Evolutionary conservation across 2,888 invertebrate species (phyloP), one percentile per base, ranked within the genome.

Genomic region (Conus canariensis): DNA sequence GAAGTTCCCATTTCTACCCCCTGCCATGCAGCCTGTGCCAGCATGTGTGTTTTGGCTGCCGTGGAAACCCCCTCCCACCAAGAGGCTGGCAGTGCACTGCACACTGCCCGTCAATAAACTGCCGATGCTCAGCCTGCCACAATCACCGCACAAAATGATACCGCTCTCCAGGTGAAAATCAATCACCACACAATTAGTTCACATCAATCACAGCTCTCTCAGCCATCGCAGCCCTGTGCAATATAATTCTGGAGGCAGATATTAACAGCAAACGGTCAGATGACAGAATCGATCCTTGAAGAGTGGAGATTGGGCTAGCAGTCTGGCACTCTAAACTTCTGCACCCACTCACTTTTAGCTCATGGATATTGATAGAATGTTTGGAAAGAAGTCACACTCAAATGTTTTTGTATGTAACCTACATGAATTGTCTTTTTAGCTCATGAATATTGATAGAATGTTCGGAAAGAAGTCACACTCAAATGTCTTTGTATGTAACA

Each of bases 151-250:
- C 87, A 87, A 87, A 87, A 30, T 74, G 87, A 56, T 25, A 45
- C 74, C 16, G 74, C 74, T 87, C 74, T 7, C 12, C 64, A 14
- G 64, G 64, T 10, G 64, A 83, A 88, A 88, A 88, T 88, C 88
- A 88, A 88, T 88, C 64, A 9, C 14, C 22, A n/a, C 67, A 83
- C 82, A 88, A 88, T 88, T 88, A 88, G 88, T 88, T 45, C 64
- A 7, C 67, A 88, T 88, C 88, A 67, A 88, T 77, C 74, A 77
- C 7, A 19, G 74, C 59, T 80, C 60, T 25, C 58, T 7, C 77
- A 88, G 45, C 77, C 45, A 45, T 45, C 64, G 19, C 64, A 12
- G 19, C 85, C 86, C 25, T 22, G 1, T 58, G 56, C 56, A 83
- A 83, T 83, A 58, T 16, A 56, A 58, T 12, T 19, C 45, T 45